Base-by-base conservation (phyloP, 1,140 invertebrate genomes). In the Meloidogyne chitwoodi region DNA sequence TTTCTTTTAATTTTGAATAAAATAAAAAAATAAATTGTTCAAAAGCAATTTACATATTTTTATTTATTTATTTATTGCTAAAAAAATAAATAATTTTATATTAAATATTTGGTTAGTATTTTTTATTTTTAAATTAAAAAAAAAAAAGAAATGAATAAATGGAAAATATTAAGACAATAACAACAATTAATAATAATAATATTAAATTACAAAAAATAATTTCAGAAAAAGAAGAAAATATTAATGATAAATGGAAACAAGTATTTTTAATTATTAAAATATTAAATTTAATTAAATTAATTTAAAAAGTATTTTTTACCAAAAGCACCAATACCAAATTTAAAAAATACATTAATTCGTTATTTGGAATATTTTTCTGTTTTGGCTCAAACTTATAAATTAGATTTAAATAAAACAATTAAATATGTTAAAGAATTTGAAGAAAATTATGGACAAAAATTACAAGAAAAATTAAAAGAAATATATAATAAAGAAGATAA, bases 351-450 rank as follows among this genome's bases (percentile, higher is more conserved):
- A 6, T 90, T 98, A 89, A 90, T 92, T 81, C 92, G 93, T 80
- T 99, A 98, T 89, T 89, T 98, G 83, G 91, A 92, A 79, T 92
- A 94, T 75, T 90, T 97, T 69, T 91, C 92, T 79, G 93, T 94
- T 1, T 90, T 96, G 38, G 89, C 95, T 19, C 91, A 90, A 44
- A 61, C 48, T 14, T 94, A 63, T 92, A 94, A 12, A 90, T 91
- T 67, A 90, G 92, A 63, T 96, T 98, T 85, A 89, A 90, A 6
- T 88, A 90, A 70, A 88, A 89, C 61, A 90, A 90, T 38, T 61
- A 10, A 27, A 27, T 22, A 19, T 62, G 65, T 73, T 34, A 24
- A 41, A 27, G 4, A 63, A 16, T 78, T 75, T 29, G 74, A 78
- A 38, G 26, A 66, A 61, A 93, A 93, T 12, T 88, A 92, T 66